phyloP scores from a whole-genome alignment of 2,888 invertebrate genomes.

The Prionchulus punctatus region DNA sequence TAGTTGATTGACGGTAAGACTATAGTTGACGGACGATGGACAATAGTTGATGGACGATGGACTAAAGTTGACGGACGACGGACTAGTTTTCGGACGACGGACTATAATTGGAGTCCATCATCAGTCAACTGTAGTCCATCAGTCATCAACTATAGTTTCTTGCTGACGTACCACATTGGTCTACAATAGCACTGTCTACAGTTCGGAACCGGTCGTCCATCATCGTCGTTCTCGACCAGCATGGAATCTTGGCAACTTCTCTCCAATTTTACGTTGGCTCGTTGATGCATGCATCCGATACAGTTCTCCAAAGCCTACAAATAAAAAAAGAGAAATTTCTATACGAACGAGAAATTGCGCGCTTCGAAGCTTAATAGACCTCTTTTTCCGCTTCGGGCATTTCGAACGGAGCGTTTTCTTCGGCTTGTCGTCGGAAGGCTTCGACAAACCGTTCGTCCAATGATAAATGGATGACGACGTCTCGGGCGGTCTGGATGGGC shows the following conservation, averaged over 20 bases:
- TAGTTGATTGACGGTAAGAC: no score
- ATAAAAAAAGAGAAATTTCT: not conserved
- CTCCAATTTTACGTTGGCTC: constrained; percentile 35
- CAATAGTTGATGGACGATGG: no score
- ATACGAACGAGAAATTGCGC: not conserved
- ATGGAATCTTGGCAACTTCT: constrained; percentile 27
- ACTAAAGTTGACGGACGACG: no score
- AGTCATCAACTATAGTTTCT: no score
- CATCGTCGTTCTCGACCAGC: constrained; percentile 10
- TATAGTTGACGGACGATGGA: no score
- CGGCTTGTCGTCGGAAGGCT: constrained; percentile 56
- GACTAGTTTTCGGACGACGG: no score
- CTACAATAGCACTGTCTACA: constrained; percentile 35
- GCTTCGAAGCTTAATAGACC: not conserved
- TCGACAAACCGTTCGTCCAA: constrained; percentile 65
- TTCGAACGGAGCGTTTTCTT: not conserved
- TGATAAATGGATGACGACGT: constrained; percentile 56
- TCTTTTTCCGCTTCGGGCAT: constrained; percentile 4
- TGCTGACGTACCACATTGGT: constrained; percentile 37
- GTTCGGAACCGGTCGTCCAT: constrained; percentile 15
- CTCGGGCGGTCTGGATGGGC: constrained; percentile 50
- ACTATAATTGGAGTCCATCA: no score
- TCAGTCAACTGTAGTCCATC: no score
- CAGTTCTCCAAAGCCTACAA: constrained; percentile 33
- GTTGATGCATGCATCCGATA: constrained; percentile 35